phyloP scores from a whole-genome alignment of 2,797 vertebrate species.

The Choloepus didactylus region DNA sequence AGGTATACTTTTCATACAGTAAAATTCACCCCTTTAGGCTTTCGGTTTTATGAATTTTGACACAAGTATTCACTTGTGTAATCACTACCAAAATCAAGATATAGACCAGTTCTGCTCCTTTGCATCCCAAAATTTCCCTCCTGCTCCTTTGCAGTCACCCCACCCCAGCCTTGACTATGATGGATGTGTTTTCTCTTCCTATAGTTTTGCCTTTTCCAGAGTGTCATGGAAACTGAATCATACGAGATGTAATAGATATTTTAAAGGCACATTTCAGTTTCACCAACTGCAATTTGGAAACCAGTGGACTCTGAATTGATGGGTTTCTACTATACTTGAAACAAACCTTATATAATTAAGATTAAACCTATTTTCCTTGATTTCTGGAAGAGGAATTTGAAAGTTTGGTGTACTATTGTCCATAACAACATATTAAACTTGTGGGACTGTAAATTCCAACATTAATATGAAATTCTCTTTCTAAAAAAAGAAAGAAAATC shows the following conservation, averaged over 20 bases:
- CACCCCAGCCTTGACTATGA: not conserved
- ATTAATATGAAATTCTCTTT: conserved; percentile 4
- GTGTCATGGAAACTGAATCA: not conserved
- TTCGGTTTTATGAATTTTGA: conserved; percentile 15
- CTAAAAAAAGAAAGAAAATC: conserved; percentile 18
- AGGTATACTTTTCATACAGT: not conserved
- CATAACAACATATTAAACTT: not conserved
- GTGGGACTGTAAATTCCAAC: not conserved
- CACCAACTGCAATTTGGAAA: not conserved
- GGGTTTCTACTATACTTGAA: not conserved
- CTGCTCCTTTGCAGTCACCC: no score
- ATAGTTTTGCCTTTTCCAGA: conserved; percentile 8
- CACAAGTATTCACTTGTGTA: not conserved
- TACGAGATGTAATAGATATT: not conserved
- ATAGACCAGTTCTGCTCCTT: not conserved
- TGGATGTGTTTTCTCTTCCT: not conserved
- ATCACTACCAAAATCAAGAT: not conserved
- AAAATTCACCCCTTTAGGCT: not conserved
- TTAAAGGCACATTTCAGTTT: conserved; percentile 23
- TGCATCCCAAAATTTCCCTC: not conserved
- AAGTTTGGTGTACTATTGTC: not conserved
- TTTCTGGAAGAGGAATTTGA: not conserved
- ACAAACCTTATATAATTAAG: conserved; percentile 6
- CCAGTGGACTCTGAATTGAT: not conserved
- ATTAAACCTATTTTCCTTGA: conserved; percentile 31